Evolutionary conservation across 2,113 vertebrate species (phyloP), one percentile per base, ranked within the genome.

Genomic region (Poecile atricapillus): DNA sequence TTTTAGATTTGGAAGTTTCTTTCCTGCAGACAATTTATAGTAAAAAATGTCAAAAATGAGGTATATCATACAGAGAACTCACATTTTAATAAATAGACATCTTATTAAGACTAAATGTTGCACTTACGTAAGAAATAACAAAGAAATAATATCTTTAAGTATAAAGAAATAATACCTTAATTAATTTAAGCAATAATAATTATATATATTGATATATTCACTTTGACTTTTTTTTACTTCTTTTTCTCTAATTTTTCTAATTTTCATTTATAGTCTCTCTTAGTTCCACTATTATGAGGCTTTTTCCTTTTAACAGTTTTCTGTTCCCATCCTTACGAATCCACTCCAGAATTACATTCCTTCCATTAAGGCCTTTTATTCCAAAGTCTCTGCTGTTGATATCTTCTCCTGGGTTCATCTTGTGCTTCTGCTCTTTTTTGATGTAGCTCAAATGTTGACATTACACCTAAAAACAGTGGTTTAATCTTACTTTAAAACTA

Each of bases 341-440:
- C 5, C 8, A 24, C 11, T 71, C 20, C 37, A 20, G 7, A 44
- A 24, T 0, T 80, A 1, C 0, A 0, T 70, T 62, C 2, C 3
- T 77, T 80, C 39, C 67, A 1, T 56, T 64, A 33, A 69, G 14
- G 6, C 2, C 2, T 86, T 91, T 64, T 55, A 35, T 63, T n/a
- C 21, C 23, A 33, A 59, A 31, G 6, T 17, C 2, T 15, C 15
- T 73, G 13, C 8, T 64, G 86, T 60, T 71, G 19, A 49, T 6
- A 1, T 24, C 1, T 27, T 74, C 22, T 46, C 7, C 39, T 10
- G 7, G 53, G 11, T 53, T 90, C 0, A 1, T 46, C 8, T 12
- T 7, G 1, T 41, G 13, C 13, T 78, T 63, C 25, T 65, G 9
- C 21, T 81, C 11, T 71, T 82, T 52, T 64, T 24, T 53, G n/a